phyloP scores from a whole-genome alignment of 1,140 invertebrate species.

The Conopomorpha cramerella region DNA sequence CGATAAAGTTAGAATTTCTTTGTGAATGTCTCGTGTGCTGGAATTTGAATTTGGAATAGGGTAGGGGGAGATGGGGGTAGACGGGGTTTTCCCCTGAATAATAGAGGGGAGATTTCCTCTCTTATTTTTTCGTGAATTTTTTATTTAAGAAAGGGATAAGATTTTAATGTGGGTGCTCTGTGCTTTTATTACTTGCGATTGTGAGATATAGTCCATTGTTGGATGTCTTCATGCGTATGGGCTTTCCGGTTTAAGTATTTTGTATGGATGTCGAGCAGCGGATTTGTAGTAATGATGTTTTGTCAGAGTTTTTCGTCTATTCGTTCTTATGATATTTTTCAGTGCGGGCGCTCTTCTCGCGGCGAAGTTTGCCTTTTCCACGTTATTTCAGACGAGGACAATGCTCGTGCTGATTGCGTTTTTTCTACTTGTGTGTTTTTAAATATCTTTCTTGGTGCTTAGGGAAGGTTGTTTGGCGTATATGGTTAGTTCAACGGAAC shows the following conservation, averaged over 20 bases:
- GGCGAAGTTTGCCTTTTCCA: no score
- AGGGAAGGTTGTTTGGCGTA: no score
- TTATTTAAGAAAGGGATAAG: slow-evolving; percentile 62
- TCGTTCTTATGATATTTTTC: no score
- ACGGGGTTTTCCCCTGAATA: slow-evolving; percentile 36
- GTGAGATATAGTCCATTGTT: slow-evolving; percentile 49
- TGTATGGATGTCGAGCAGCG: slow-evolving; percentile 25
- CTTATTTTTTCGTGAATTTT: slow-evolving; percentile 61
- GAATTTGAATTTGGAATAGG: slow-evolving; percentile 16
- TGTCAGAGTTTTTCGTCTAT: slow-evolving; percentile 27
- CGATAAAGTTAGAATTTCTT: slow-evolving; percentile 46
- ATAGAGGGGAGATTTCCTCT: slow-evolving; percentile 52
- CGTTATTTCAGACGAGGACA: no score
- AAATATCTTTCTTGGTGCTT: no score
- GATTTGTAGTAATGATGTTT: slow-evolving; percentile 41
- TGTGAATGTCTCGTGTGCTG: slow-evolving; percentile 17
- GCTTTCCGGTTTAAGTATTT: slow-evolving; percentile 56
- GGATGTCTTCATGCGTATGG: slow-evolving; percentile 45
- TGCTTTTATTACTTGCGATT: slow-evolving; percentile 51
- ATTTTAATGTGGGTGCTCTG: slow-evolving; percentile 55
- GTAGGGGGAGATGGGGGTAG: slow-evolving; percentile 12
- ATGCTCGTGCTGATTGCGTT: no score
- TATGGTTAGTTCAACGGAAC: no score
- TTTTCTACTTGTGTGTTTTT: no score
- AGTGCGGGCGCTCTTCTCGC: no score